Evolutionary conservation across 2,797 vertebrate genomes (phyloP).

Genomic region (Myoxocephalus aenaeus): DNA sequence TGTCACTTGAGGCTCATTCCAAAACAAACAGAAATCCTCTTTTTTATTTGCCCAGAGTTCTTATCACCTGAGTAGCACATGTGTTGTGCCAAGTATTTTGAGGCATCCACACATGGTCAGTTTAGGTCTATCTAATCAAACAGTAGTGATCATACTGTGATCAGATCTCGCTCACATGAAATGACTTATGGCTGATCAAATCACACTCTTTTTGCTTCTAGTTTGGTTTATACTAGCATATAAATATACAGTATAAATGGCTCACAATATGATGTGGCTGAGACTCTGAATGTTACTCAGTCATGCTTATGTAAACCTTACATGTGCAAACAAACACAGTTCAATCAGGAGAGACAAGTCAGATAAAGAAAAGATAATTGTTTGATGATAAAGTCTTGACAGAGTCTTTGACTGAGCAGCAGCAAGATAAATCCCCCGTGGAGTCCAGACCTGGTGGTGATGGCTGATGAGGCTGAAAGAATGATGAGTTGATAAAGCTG

Average conservation of each 20-base stretch:
- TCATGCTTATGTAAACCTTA: conserved; percentile 12
- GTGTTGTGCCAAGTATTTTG: neutral
- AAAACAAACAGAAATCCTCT: conserved; percentile 3
- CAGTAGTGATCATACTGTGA: neutral
- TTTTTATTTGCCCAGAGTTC: neutral
- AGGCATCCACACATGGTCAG: neutral
- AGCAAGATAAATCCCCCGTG: neutral
- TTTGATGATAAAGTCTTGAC: neutral
- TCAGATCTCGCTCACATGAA: neutral
- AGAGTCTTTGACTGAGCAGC: neutral
- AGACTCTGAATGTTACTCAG: neutral
- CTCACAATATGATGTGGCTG: neutral
- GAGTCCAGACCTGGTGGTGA: too few species aligned
- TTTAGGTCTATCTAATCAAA: neutral
- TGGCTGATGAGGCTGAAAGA: too few species aligned
- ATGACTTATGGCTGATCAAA: neutral
- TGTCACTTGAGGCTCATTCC: conserved; percentile 9
- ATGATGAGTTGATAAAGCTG: neutral
- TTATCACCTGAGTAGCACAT: neutral
- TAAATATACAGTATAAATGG: neutral
- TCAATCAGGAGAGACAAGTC: neutral
- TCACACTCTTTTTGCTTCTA: neutral
- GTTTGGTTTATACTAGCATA: neutral
- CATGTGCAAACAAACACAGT: neutral
- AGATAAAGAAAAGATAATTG: neutral